A percentile compares a stretch with the other conserved stretches of the same genome.
Conservation (phyloP, 2,797 vertebrate species). For the Lepus oiostolus region DNA sequence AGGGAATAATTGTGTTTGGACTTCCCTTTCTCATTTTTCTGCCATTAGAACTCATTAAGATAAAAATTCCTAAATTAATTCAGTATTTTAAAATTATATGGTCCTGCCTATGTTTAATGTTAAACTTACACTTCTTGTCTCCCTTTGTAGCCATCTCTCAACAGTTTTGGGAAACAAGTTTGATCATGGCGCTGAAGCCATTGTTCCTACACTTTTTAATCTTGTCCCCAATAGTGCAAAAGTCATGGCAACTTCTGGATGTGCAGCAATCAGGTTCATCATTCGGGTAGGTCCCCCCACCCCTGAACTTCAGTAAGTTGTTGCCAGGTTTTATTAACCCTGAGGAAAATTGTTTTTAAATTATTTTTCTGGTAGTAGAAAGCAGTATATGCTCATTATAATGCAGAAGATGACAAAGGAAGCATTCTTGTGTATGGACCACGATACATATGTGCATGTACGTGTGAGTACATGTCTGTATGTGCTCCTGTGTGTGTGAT, state of each 20-base stretch:
- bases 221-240: slow-evolving; percentile 99
- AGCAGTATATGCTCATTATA: slow-evolving; percentile 19
- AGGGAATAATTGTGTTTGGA: neutral
- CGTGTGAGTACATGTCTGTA: neutral
- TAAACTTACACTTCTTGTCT: slow-evolving; percentile 47
- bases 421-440: neutral
- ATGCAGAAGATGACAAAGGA: slow-evolving; percentile 28
- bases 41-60: slow-evolving; percentile 18
- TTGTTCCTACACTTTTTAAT: slow-evolving; percentile 98
- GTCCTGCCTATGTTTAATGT: slow-evolving; percentile 42
- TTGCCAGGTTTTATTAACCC: neutral
- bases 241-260: slow-evolving; percentile 97
- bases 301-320: neutral
- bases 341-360: slow-evolving; percentile 20
- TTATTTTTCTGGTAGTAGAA: slow-evolving; percentile 55
- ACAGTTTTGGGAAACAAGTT: slow-evolving; percentile 97
- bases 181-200: slow-evolving; percentile 98
- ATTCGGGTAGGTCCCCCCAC: slow-evolving; percentile 92
- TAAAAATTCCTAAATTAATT: slow-evolving; percentile 27
- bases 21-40: neutral
- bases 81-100: slow-evolving; percentile 28
- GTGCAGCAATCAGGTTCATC: slow-evolving; percentile 96
- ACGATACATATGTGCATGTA: neutral
- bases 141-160: slow-evolving; percentile 92
- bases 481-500: neutral